These are phyloP conservation scores for Acrobasis repandana DNA, from an alignment of 2,888 invertebrate genomes.

Conservation along the genomic window DNA sequence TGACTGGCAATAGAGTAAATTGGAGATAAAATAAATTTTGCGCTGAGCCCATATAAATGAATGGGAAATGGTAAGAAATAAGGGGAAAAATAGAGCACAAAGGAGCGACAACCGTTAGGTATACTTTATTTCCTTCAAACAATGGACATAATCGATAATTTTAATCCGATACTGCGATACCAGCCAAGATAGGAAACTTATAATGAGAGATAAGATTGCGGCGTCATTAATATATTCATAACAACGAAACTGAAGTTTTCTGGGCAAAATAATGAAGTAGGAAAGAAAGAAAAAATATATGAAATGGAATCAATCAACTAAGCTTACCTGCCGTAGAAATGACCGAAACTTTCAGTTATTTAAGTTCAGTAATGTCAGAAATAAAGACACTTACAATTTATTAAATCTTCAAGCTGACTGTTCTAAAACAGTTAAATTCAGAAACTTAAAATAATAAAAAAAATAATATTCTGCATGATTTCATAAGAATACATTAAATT, in stretches of 20 bases:
- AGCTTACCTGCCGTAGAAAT: no score
- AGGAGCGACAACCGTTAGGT: background rate
- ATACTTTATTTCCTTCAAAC: background rate
- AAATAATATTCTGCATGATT: conserved; percentile 14
- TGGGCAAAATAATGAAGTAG: no score
- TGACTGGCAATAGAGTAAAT: no score
- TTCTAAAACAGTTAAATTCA: background rate
- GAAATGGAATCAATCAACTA: no score
- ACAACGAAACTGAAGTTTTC: background rate
- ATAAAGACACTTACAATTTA: background rate
- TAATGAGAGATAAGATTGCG: background rate
- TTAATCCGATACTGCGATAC: background rate
- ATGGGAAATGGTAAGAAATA: no score
- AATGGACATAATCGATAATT: background rate
- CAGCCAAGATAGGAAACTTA: background rate
- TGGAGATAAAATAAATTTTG: no score
- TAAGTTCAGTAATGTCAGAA: no score
- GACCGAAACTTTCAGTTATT: no score
- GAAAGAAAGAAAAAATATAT: no score
- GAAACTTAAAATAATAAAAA: background rate
- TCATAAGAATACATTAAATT: conserved; percentile 11
- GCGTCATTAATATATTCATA: background rate
- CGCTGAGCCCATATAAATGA: no score
- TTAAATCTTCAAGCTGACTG: background rate
- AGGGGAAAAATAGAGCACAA: background rate